Base-by-base conservation (phyloP, 1,140 invertebrate species). In the Sogatella furcifera region DNA sequence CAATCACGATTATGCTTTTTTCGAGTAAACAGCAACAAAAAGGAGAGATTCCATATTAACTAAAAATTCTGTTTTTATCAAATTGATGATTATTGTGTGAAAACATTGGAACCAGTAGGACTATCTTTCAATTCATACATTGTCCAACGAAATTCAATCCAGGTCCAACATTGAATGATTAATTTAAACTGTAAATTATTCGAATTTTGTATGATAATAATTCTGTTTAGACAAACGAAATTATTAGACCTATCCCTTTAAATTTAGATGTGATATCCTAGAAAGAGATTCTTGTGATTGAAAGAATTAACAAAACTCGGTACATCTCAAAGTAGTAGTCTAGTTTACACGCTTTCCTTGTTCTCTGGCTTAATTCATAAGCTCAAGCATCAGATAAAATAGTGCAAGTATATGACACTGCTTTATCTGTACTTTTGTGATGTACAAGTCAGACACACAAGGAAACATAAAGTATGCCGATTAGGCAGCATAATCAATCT, bases 391-490 rank as follows among this genome's bases (percentile, higher is more conserved):
- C 24, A 57, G 52, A 19, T n/a, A 19, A 19, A 42, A 34, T 57
- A 41, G 41, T 44, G 24, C 17, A 28, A n/a, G 24, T 53, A 28
- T 6, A 52, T 59, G 57, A 22, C 44, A 41, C 56, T 57, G 21
- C 14, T 34, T 55, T 52, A 52, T 46, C 52, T 42, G n/a, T 44
- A 52, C 2, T 58, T 22, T 60, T 44, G 24, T 54, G 42, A 53
- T 55, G 44, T 24, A 31, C 31, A 41, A 22, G 38, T 24, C 59
- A 44, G 15, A 58, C 10, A 31, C 53, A 13, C n/a, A 34, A 38
- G 44, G 28, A 17, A 61, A 57, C 41, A n/a, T 55, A 54, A 60
- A 49, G 65, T 66, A 66, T 64, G 65, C 65, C 65, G 34, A 53
- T 66, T 62, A 59, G 63, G 62, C 60, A 60, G 56, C 62, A 31